Evolutionary conservation across 2,113 vertebrate genomes (phyloP), one percentile per base, ranked within the genome.

Genomic region (Prunella fulvescens): DNA sequence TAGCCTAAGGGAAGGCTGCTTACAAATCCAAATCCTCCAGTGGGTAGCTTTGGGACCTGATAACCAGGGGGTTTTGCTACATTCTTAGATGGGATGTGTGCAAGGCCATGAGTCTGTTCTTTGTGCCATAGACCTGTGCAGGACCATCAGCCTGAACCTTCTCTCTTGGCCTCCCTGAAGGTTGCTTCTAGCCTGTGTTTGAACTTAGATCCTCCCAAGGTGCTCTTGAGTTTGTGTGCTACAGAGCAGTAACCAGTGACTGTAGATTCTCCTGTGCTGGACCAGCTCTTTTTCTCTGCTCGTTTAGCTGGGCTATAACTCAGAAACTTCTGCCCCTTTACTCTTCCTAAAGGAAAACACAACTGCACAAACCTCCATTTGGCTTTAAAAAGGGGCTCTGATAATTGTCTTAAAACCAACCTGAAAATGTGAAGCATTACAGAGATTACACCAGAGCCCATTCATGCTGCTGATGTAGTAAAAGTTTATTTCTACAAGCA

Each of bases 341-440:
- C 67, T 18, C 24, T 83, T 83, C 39, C 60, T 64, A 84, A 81
- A 92, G 71, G 44, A 77, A 90, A 92, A 66, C 50, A 69, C 39
- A 80, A 61, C 70, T 58, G 50, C 44, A 58, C 54, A 86, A 76
- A 86, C 54, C 54, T 78, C 78, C 56, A 42, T 88, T 83, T 88
- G 56, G 60, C 64, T 88, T 60, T 86, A 71, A 71, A 90, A 92
- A 90, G 48, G 40, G 51, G 31, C 37, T 88, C 61, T 93, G 81
- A 60, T 94, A 83, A 93, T 94, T 95, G 44, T 90, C 64, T 48
- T 92, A 60, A 88, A 94, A 81, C 48, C 82, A 92, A 50, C 65
- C 57, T 86, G 92, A 73, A 90, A 78, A 71, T 79, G 51, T 67
- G 64, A 84, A 81, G 51, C 65, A 65, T 93, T 86, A 81, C 37